These are phyloP conservation scores for Ypsolopha sequella DNA, from an alignment of 2,888 invertebrate species.

Conservation along the genomic window DNA sequence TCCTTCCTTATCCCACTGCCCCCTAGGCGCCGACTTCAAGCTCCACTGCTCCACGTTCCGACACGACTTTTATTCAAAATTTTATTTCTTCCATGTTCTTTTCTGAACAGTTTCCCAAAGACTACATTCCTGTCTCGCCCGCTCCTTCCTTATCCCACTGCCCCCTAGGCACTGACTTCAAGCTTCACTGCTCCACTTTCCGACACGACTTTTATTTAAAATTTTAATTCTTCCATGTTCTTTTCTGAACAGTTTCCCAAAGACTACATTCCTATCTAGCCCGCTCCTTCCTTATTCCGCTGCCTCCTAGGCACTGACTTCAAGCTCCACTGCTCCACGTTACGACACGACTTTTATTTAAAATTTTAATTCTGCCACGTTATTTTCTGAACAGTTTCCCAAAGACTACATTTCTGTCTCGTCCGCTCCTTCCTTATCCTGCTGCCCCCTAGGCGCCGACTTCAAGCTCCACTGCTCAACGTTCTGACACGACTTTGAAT, in stretches of 20 bases:
- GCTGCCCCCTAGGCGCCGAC: slow-evolving; percentile 6
- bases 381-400: too few relatives aligned
- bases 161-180: slow-evolving; percentile 1
- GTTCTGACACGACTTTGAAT: neutral
- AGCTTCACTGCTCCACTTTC: neutral
- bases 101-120: too few relatives aligned
- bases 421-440: slow-evolving; percentile 10
- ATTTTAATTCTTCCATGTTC: slow-evolving; percentile 6
- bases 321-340: neutral
- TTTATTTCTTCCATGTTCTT: too few relatives aligned
- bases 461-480: neutral
- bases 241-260: too few relatives aligned
- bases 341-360: neutral
- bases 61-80: too few relatives aligned
- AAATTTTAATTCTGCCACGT: slow-evolving; percentile 7
- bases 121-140: too few relatives aligned
- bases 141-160: slow-evolving; percentile 12
- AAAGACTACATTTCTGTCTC: too few relatives aligned
- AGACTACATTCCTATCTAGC: too few relatives aligned
- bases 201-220: neutral
- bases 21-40: too few relatives aligned
- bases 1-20: too few relatives aligned
- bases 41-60: too few relatives aligned
- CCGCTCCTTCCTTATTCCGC: slow-evolving; percentile 11
- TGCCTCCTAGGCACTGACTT: slow-evolving; percentile 3